Evolutionary conservation across 92 coral and sea anemone species (phyloP).

Genomic region (Hydrozoanthus gracilis): DNA sequence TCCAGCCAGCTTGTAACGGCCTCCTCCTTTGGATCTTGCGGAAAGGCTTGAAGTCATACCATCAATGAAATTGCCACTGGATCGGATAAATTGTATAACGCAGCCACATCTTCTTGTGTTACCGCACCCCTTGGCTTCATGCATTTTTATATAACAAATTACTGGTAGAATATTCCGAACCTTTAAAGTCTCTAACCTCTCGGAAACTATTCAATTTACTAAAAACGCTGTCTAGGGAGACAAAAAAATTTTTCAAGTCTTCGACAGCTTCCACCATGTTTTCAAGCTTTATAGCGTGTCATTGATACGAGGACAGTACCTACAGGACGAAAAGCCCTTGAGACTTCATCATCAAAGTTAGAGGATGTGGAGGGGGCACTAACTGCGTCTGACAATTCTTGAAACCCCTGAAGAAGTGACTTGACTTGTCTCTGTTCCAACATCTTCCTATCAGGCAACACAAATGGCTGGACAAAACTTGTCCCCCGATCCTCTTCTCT

Average conservation of each 20-base stretch:
- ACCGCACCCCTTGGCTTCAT: conserved; percentile 12
- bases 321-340: neutral
- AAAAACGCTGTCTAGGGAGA: conserved; percentile 3
- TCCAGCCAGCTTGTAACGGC: conserved; percentile 17
- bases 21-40: conserved; percentile 14
- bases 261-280: conserved; percentile 20
- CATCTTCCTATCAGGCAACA: too few species aligned
- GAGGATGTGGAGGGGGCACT: conserved; percentile 7
- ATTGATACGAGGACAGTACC: conserved; percentile 12
- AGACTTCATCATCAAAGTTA: neutral
- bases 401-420: neutral
- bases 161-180: neutral
- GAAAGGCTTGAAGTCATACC: conserved; percentile 1
- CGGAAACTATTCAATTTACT: conserved; percentile 9
- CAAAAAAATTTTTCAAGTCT: conserved; percentile 8
- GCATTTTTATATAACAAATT: too few species aligned
- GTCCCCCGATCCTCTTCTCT: too few species aligned
- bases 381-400: neutral
- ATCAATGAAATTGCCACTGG: neutral
- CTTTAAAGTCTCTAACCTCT: neutral
- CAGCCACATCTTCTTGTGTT: conserved; percentile 4
- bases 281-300: conserved; percentile 12
- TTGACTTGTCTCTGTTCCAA: conserved; percentile 1
- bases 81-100: neutral
- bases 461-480: too few species aligned